These are phyloP conservation scores for Gorsachius goisagi DNA, from an alignment of 2,113 vertebrate species.

Conservation along the genomic window DNA sequence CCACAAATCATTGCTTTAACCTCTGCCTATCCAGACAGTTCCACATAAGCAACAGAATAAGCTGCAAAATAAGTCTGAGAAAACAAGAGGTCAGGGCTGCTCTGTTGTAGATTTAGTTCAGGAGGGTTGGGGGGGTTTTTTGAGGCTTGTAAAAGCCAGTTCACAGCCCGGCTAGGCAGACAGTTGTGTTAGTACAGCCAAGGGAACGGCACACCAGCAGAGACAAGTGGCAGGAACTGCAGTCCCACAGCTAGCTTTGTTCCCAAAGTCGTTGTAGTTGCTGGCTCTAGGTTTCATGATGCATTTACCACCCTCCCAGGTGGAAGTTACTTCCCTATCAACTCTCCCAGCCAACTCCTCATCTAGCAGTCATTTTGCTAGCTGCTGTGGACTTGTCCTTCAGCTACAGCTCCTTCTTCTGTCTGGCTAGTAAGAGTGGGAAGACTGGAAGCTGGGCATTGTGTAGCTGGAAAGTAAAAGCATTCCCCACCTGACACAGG, in stretches of 20 bases:
- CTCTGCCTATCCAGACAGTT: neutral
- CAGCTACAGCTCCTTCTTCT: neutral
- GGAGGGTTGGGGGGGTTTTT: neutral
- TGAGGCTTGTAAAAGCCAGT: neutral
- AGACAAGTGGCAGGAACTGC: neutral
- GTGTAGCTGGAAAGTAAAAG: neutral
- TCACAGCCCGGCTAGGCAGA: neutral
- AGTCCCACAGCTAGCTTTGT: neutral
- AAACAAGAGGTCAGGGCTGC: neutral
- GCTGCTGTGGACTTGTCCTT: neutral
- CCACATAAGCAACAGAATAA: neutral
- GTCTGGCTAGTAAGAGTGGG: neutral
- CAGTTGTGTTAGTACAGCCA: neutral
- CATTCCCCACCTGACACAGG: neutral
- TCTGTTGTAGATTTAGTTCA: neutral
- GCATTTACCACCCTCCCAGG: neutral
- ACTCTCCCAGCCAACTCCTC: neutral
- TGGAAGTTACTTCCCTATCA: neutral
- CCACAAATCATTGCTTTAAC: neutral
- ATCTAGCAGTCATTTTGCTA: neutral
- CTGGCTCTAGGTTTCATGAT: rapidly evolving
- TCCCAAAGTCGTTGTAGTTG: neutral
- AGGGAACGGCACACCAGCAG: neutral
- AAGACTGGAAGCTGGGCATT: neutral
- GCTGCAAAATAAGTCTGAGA: neutral